These are phyloP conservation scores for Melanotaenia nigrans DNA, from an alignment of 2,797 vertebrate genomes.

Conservation along the genomic window DNA sequence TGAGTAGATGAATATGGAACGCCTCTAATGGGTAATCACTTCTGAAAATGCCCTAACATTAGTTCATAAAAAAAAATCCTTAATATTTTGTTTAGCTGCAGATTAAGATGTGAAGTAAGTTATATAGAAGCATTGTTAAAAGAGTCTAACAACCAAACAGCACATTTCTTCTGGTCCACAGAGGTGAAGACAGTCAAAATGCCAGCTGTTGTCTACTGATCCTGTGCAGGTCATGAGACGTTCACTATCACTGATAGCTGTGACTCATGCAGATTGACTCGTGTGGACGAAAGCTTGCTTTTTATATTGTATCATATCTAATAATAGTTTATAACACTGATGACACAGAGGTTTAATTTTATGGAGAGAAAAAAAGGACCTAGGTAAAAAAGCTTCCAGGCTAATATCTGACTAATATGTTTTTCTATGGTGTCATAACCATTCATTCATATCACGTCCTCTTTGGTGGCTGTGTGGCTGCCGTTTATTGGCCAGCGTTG, in stretches of 20 bases:
- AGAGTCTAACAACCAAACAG: slow-evolving; percentile 13
- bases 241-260: slow-evolving; percentile 5
- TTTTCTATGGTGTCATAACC: slow-evolving; percentile 35
- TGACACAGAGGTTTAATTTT: not conserved
- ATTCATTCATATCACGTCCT: slow-evolving; percentile 62
- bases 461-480: slow-evolving; percentile 39
- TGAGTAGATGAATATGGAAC: slow-evolving; percentile 17
- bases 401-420: slow-evolving; percentile 23
- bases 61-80: not conserved
- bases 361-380: slow-evolving; percentile 24
- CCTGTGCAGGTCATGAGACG: slow-evolving; percentile 17
- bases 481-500: slow-evolving; percentile 61
- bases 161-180: slow-evolving; percentile 2
- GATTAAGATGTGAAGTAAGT: slow-evolving; percentile 8
- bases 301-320: slow-evolving; percentile 4
- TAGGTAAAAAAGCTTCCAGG: slow-evolving; percentile 20
- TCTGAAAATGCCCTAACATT: not conserved
- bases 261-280: slow-evolving; percentile 7
- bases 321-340: slow-evolving; percentile 4
- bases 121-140: not conserved
- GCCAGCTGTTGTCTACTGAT: slow-evolving; percentile 22
- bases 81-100: not conserved
- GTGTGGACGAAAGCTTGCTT: not conserved
- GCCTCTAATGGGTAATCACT: not conserved
- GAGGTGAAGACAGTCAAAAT: slow-evolving; percentile 6